phyloP scores from a whole-genome alignment of 2,888 invertebrate species.

The Leptogaster cylindrica region DNA sequence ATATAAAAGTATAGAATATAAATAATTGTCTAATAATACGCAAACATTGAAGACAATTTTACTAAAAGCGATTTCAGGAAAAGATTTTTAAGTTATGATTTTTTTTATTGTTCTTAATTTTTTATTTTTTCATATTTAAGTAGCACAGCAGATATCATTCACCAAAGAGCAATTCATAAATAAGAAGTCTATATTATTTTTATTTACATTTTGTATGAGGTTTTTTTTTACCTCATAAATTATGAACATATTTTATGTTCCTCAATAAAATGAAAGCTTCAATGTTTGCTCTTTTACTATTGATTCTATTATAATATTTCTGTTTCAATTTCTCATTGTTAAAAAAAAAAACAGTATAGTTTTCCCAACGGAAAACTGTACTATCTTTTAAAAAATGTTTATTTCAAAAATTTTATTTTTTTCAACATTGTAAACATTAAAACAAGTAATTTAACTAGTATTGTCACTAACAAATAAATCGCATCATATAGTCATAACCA shows the following conservation, averaged over 20 bases:
- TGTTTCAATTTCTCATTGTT: neutral
- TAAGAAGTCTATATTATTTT: no score
- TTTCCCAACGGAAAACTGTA: neutral
- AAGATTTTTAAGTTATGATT: no score
- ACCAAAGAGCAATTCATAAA: no score
- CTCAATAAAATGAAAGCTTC: conserved; percentile 3
- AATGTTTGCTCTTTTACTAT: conserved; percentile 25
- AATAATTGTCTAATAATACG: neutral
- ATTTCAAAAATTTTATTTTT: neutral
- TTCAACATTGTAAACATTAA: conserved; percentile 14
- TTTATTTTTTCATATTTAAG: neutral
- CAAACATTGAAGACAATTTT: conserved; percentile 33
- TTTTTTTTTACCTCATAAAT: no score
- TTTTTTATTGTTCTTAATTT: neutral
- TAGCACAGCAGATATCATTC: neutral
- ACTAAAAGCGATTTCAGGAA: no score
- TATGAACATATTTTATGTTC: neutral
- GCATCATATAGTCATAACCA: conserved; percentile 34
- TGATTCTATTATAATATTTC: no score
- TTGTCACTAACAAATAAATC: conserved; percentile 29
- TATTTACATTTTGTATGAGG: no score
- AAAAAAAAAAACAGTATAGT: neutral
- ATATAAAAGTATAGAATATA: conserved; percentile 15
- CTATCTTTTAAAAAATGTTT: no score
- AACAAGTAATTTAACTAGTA: conserved; percentile 15